Conservation (phyloP, 1,140 invertebrate genomes). For the Sitodiplosis mosellana region DNA sequence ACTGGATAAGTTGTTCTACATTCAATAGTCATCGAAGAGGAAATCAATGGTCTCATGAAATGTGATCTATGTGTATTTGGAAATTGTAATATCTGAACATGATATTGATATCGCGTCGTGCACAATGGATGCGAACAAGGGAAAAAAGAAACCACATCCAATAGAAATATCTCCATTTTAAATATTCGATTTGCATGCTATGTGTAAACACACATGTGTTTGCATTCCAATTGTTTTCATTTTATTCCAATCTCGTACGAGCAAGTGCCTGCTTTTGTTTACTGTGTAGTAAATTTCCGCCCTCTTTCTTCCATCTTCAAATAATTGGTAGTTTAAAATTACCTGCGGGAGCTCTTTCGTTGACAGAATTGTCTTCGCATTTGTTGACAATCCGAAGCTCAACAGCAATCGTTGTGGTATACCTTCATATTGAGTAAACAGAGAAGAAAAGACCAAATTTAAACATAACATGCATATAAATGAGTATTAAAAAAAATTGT, state of each 20-base stretch:
- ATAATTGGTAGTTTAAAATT: slow-evolving; percentile 2
- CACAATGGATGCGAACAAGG: too few relatives aligned
- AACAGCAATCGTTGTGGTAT: slow-evolving; percentile 24
- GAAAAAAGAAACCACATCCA: too few relatives aligned
- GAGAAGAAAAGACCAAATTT: slow-evolving; percentile 1
- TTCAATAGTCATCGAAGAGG: too few relatives aligned
- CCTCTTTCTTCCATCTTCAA: not conserved
- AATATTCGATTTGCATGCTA: not conserved
- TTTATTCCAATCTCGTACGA: not conserved
- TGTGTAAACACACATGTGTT: not conserved
- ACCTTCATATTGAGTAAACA: slow-evolving; percentile 13
- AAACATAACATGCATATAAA: slow-evolving; percentile 1
- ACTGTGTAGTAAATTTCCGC: not conserved
- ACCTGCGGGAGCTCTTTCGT: slow-evolving; percentile 28
- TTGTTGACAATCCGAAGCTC: slow-evolving; percentile 30
- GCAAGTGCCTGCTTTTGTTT: too few relatives aligned
- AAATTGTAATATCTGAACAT: too few relatives aligned
- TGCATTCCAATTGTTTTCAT: too few relatives aligned
- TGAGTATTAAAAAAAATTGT: not conserved
- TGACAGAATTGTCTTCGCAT: slow-evolving; percentile 38
- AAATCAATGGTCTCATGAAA: too few relatives aligned
- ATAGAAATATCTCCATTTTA: too few relatives aligned
- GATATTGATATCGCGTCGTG: too few relatives aligned
- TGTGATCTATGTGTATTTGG: too few relatives aligned
- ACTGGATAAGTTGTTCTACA: too few relatives aligned